Evolutionary conservation across 1,140 invertebrate species (phyloP).

Genomic region (Holcopasites calliopsidis): DNA sequence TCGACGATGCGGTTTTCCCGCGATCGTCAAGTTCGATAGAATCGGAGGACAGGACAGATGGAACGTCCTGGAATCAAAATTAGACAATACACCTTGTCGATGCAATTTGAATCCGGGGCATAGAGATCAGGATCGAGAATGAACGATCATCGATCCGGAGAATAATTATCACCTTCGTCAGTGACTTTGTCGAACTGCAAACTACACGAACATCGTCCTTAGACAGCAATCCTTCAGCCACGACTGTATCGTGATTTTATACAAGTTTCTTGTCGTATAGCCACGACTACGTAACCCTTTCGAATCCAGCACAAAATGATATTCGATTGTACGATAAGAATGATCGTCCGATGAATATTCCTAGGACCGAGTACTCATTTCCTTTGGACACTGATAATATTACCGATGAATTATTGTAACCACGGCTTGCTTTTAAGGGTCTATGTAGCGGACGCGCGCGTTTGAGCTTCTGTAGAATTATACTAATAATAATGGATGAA

Average conservation of each 20-base stretch:
- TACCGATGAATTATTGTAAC: conserved; percentile 24
- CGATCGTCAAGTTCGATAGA: neutral
- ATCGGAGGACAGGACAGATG: conserved; percentile 4
- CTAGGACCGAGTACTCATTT: conserved; percentile 27
- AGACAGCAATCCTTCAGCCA: conserved; percentile 3
- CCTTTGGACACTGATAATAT: conserved; percentile 19
- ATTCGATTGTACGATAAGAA: conserved; percentile 1
- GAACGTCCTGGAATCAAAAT: conserved; percentile 28
- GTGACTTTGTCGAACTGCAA: neutral
- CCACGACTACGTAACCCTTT: conserved; percentile 27
- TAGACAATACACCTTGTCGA: conserved; percentile 23
- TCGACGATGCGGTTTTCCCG: neutral
- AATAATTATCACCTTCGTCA: conserved; percentile 2
- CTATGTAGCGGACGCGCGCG: conserved; percentile 17
- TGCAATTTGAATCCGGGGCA: neutral
- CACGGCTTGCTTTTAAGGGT: conserved; percentile 34
- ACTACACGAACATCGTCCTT: neutral
- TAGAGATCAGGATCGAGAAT: neutral
- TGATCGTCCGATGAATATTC: conserved; percentile 17
- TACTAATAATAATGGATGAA: conserved; percentile 15
- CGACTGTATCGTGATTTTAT: conserved; percentile 21
- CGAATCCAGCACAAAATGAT: conserved; percentile 29
- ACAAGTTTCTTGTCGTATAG: neutral
- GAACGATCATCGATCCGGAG: neutral
- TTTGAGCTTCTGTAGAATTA: conserved; percentile 28